Evolutionary conservation across 2,888 invertebrate genomes (phyloP).

Genomic region (Clostera curtula): DNA sequence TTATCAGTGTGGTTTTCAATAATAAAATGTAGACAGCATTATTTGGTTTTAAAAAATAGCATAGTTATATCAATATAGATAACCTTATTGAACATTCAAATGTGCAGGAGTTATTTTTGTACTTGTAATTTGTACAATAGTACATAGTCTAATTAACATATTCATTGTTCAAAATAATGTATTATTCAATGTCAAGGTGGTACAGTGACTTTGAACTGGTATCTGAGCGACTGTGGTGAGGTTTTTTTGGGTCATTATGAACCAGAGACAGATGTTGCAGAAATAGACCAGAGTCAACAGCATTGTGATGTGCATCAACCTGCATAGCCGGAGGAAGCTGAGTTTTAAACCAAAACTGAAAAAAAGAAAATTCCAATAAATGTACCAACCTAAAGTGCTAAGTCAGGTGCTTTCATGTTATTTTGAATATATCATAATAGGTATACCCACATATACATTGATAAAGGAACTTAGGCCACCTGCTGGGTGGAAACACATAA

Average conservation of each 20-base stretch:
- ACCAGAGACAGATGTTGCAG: constrained; percentile 63
- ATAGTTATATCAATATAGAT: too few species aligned
- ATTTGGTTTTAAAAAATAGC: too few species aligned
- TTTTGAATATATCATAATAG: too few species aligned
- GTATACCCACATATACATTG: too few species aligned
- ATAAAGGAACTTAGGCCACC: too few species aligned
- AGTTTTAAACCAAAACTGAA: constrained; percentile 52
- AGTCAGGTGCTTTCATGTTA: not conserved
- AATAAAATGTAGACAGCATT: too few species aligned
- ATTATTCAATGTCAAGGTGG: constrained; percentile 22
- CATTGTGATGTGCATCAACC: constrained; percentile 61
- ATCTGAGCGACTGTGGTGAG: constrained; percentile 44
- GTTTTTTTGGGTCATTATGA: constrained; percentile 54
- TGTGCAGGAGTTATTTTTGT: too few species aligned
- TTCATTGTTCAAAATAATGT: constrained; percentile 6
- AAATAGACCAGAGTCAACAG: constrained; percentile 56
- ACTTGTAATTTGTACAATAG: too few species aligned
- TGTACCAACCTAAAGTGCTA: not conserved
- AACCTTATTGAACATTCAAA: too few species aligned
- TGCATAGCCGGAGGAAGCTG: constrained; percentile 56
- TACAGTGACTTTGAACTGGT: constrained; percentile 43
- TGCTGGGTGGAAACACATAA: too few species aligned
- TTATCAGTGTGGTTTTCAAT: too few species aligned
- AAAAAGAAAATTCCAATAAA: constrained; percentile 27
- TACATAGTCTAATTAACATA: not conserved